phyloP scores from a whole-genome alignment of 2,888 invertebrate genomes.

The Palloptera scutellata region DNA sequence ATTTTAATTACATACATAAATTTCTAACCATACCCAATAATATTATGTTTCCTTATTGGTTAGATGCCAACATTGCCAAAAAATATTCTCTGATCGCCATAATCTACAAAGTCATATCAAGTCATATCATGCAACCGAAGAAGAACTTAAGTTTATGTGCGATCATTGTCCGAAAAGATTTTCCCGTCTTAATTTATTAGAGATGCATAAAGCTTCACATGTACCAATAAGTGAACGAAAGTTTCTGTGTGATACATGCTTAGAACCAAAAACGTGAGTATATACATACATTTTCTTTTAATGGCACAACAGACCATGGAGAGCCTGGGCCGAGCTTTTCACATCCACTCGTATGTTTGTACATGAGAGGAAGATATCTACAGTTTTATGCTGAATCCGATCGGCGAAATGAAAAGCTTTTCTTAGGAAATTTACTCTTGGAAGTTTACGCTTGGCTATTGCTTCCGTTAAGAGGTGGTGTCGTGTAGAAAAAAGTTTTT shows the following conservation, averaged over 20 bases:
- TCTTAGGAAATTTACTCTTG: no score
- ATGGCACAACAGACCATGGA: no score
- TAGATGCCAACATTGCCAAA: slow-evolving; percentile 60
- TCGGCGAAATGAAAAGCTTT: slow-evolving; percentile 17
- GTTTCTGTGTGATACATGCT: slow-evolving; percentile 52
- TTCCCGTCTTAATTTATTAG: slow-evolving; percentile 55
- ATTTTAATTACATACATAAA: neutral
- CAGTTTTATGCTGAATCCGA: no score
- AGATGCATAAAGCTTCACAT: slow-evolving; percentile 59
- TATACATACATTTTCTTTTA: no score
- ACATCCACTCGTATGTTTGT: no score
- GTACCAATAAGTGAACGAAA: slow-evolving; percentile 53
- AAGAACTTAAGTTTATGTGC: slow-evolving; percentile 58
- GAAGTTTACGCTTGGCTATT: no score
- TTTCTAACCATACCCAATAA: neutral
- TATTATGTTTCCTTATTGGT: neutral
- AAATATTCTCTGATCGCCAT: slow-evolving; percentile 59
- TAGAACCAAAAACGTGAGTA: slow-evolving; percentile 53
- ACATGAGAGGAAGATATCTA: no score
- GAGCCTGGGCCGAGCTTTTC: no score
- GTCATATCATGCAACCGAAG: slow-evolving; percentile 58
- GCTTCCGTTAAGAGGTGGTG: no score
- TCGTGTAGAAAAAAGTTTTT: no score
- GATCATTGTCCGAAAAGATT: slow-evolving; percentile 60
- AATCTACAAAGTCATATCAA: slow-evolving; percentile 59